Conservation (phyloP, 2,888 invertebrate species). For the Eremobia ochroleuca region DNA sequence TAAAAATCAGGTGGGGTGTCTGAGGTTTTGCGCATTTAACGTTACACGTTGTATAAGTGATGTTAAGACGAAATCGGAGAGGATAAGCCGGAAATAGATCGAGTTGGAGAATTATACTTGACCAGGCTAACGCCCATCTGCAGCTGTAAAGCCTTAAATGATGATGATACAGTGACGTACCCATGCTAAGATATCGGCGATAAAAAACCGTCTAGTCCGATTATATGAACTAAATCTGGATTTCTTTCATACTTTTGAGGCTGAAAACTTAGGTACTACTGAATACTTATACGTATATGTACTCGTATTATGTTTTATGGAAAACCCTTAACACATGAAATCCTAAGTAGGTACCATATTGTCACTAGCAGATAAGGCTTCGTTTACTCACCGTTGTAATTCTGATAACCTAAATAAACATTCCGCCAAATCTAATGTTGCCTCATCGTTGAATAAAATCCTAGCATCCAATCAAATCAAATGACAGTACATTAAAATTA, state of each 20-base stretch:
- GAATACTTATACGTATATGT: too few species aligned
- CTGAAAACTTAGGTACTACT: neutral
- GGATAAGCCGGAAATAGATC: neutral
- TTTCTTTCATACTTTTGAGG: neutral
- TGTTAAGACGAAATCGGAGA: neutral
- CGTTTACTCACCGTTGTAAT: slow-evolving; percentile 31
- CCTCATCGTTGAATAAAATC: slow-evolving; percentile 13
- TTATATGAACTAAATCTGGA: neutral
- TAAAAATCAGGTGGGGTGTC: too few species aligned
- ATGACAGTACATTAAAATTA: slow-evolving; percentile 25
- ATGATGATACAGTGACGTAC: neutral
- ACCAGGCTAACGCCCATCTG: neutral
- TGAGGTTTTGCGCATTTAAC: too few species aligned
- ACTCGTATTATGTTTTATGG: neutral
- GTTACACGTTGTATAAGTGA: too few species aligned
- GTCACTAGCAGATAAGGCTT: slow-evolving; percentile 28
- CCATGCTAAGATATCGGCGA: too few species aligned
- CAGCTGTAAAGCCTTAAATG: neutral
- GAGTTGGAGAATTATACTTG: neutral
- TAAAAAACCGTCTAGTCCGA: neutral
- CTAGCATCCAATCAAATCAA: slow-evolving; percentile 24
- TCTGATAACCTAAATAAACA: slow-evolving; percentile 41
- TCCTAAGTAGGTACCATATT: neutral
- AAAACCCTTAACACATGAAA: slow-evolving; percentile 2
- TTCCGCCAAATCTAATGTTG: slow-evolving; percentile 9